Evolutionary conservation across 2,888 invertebrate genomes (phyloP), one percentile per base, ranked within the genome.

Genomic region (Hecatera dysodea): DNA sequence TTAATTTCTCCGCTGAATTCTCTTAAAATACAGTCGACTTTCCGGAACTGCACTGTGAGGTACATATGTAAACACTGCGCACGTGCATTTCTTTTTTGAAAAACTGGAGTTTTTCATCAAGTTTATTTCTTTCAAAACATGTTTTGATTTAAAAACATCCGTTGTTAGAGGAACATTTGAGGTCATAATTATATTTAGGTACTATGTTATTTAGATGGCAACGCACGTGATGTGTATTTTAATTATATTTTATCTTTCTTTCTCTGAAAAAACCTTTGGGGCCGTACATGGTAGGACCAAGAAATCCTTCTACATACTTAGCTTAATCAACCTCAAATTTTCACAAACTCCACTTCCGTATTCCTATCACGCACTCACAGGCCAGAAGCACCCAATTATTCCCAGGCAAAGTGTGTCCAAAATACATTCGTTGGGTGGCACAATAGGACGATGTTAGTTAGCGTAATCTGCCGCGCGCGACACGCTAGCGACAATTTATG

Each of bases 401-500:
- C 8, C 29, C 11, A 76, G 33, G 63, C 63, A 60, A 59, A 66
- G 73, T 61, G 50, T 70, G 63, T 61, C 52, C 63, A 44, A 64
- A 79, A 72, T 79, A 64, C 66, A 78, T 82, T 55, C 44, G 73
- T 64, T 36, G 56, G 72, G 48, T 62, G 42, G 67, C 56, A 79
- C 65, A 79, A 75, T 69, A 72, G 67, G 63, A 73, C 69, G 82
- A 65, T 70, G 71, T 85, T 71, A 79, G 80, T 76, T 74, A 80
- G 66, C 63, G 72, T 80, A 83, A 80, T 80, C 82, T 76, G 67
- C 72, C 19, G 53, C n/a, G 56, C 62, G 64, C 73, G 66, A 71
- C 80, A 80, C 81, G n/a, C 69, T 70, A 71, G 65, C 69, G 64
- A 68, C 80, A 53, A 85, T 82, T 71, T 84, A 84, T 82, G 68